Base-by-base conservation (phyloP, 2,797 vertebrate species). In the Channa striata region DNA sequence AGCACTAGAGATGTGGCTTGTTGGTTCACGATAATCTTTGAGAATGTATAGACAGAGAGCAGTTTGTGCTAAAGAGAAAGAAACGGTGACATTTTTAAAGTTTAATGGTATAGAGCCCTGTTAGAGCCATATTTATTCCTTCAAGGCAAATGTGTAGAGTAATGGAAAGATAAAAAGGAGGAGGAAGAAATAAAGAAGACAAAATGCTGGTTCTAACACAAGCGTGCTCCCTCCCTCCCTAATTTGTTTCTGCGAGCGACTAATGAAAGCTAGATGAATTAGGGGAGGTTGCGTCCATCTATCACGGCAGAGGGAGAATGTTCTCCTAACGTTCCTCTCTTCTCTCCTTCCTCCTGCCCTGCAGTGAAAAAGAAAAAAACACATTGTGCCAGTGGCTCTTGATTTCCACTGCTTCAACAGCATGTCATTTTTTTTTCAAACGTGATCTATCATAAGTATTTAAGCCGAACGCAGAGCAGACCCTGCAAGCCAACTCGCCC, bases 391-490 rank as follows among this genome's bases (percentile, higher is more conserved):
- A 87, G 87, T 80, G 11, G 81, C 81, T 89, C 80, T 87, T 81
- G 78, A 84, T 92, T 93, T 91, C 87, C 80, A 82, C 83, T 69
- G 78, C 80, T 89, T 89, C 77, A 86, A 87, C 83, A 83, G 87
- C 84, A 73, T 83, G 88, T 82, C 81, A 54, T 92, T 30, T 30
- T 30, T 30, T 91, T 90, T 83, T 90, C 89, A 91, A 80, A 75
- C 74, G 33, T 74, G 67, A 60, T 68, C 91, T 10, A 91, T 91
- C 91, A 90, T 11, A 88, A 90, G 83, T 80, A 2, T 86, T 93
- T 92, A 92, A 72, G 53, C 70, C 78, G 77, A 88, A 91, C 47
- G 83, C 80, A 91, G 86, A 87, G 82, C 90, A 92, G 90, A 84
- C 81, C 85, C 67, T 70, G 43, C 84, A 83, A 87, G 89, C 85